A percentile compares a stretch with the other conserved stretches of the same genome.
These are phyloP conservation scores for Xenus cinereus DNA, from an alignment of 2,113 vertebrate genomes.

Conservation along the genomic window DNA sequence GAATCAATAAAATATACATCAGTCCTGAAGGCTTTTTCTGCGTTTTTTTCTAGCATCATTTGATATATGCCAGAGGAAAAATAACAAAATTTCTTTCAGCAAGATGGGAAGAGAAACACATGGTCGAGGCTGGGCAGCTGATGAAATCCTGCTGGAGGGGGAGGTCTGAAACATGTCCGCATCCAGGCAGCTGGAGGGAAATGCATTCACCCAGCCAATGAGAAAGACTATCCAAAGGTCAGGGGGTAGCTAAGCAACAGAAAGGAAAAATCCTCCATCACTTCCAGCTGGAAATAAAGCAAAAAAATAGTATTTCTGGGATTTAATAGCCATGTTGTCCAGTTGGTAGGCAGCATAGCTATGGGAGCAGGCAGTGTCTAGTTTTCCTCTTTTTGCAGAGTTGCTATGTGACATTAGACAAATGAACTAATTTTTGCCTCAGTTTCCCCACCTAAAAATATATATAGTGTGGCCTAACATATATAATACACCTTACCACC, in stretches of 20 bases:
- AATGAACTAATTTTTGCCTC: not conserved
- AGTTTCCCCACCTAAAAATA: not conserved
- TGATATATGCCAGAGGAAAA: not conserved
- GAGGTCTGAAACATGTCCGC: not conserved
- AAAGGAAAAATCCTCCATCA: slow-evolving; percentile 12
- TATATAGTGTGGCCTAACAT: not conserved
- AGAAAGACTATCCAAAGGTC: slow-evolving; percentile 48
- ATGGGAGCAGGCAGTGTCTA: not conserved
- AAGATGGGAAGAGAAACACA: slow-evolving; percentile 22
- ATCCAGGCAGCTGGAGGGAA: slow-evolving; percentile 15
- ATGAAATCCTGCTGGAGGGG: not conserved
- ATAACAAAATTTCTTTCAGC: not conserved
- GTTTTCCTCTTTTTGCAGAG: not conserved
- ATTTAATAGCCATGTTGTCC: not conserved
- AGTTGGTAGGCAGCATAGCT: not conserved
- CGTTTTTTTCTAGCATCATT: not conserved
- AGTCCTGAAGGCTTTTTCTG: not conserved
- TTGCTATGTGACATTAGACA: not conserved
- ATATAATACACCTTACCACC: not conserved
- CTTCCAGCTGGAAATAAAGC: slow-evolving; percentile 36
- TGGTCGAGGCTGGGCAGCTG: not conserved
- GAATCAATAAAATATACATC: not conserved
- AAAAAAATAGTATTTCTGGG: not conserved
- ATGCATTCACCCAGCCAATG: slow-evolving; percentile 13
- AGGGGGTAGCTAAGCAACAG: slow-evolving; percentile 55